Evolutionary conservation across 2,113 vertebrate species (phyloP).

Genomic region (Onychostruthus taczanowskii): DNA sequence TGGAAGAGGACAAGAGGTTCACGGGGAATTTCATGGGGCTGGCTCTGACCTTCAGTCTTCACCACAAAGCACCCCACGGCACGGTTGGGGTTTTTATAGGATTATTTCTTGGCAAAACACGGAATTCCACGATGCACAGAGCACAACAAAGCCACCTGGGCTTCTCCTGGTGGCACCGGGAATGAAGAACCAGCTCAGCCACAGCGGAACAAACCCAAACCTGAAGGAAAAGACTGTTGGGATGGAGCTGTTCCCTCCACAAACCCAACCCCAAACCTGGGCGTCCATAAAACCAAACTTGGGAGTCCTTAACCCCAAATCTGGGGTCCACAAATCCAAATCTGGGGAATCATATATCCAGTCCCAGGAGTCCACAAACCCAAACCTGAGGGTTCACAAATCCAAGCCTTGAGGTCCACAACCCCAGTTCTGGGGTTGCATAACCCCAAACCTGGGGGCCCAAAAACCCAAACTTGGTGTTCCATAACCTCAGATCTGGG

Average conservation of each 20-base stretch:
- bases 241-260: neutral
- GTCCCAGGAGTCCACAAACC: too few relatives aligned
- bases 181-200: neutral
- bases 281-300: neutral
- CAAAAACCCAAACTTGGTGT: neutral
- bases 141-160: neutral
- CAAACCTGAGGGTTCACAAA: neutral
- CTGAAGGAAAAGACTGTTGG: neutral
- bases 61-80: neutral
- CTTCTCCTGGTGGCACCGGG: neutral
- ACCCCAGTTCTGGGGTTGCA: neutral
- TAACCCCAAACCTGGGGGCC: neutral
- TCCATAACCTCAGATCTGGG: neutral
- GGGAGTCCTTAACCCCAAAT: neutral
- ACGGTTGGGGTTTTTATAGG: neutral
- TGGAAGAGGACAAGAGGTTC: neutral
- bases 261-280: neutral
- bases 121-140: neutral
- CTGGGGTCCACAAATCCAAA: neutral
- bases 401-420: neutral
- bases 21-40: neutral
- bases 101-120: neutral
- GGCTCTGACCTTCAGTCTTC: constrained; percentile 28
- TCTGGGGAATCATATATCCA: neutral
- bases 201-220: neutral